Evolutionary conservation across 2,797 vertebrate genomes (phyloP), one percentile per base, ranked within the genome.

Genomic region (Cirrhinus molitorella): DNA sequence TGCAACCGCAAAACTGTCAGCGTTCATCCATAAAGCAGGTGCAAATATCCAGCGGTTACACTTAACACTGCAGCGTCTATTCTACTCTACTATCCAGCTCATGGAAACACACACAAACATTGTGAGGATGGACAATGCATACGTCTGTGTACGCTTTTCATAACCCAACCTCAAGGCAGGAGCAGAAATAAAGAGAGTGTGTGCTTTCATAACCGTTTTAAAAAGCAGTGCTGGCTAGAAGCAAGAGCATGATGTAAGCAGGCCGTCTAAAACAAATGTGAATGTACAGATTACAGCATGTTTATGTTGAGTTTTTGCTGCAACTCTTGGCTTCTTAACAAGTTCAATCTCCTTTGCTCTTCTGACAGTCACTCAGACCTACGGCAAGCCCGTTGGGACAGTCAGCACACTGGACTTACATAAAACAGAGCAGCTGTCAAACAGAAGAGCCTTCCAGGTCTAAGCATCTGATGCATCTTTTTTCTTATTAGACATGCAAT

Each of bases 241-340:
- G 76, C 19, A 1, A 70, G 9, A 80, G 34, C 21, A 25, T 70
- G 51, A 71, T 57, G 49, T 21, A 68, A 80, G 53, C 49, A 55
- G 34, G 47, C 65, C 6, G 3, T 40, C 47, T 55, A 14, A 80
- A 40, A 43, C 51, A 43, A 57, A 80, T 43, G 49, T 25, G n/a
- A 55, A 68, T 47, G 21, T 55, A 25, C 47, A 80, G 37, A 76
- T 59, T 57, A 61, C n/a, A 76, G 55, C 49, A 55, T 68, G 47
- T 59, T 59, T 21, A 25, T 19, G 28, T 53, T 47, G 45, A 28
- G 57, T 65, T 3, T 51, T n/a, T 76, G n/a, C 59, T 71, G 75
- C 83, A 67, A 88, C 83, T 87, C 84, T 84, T 83, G 87, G 79
- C 66, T 88, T 88, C 88, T 86, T 79, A 45, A 59, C 74, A 53